Evolutionary conservation across 1,140 invertebrate species (phyloP), one percentile per base, ranked within the genome.

Genomic region (Brachionus manjavacas): DNA sequence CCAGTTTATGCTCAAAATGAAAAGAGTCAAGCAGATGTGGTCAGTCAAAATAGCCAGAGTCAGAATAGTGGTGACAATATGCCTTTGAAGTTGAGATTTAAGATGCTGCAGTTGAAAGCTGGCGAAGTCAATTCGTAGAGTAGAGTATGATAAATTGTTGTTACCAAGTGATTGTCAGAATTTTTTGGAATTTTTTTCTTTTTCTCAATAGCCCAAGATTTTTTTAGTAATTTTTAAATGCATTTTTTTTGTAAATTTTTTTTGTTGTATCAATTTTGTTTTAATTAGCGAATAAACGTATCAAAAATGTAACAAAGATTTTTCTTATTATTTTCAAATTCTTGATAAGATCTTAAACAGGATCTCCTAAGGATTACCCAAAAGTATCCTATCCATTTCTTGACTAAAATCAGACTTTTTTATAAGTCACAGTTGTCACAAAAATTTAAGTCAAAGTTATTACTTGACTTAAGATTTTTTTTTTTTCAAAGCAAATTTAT

Each of bases 41-140:
- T 20, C n/a, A 20, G 16, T 9, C 72, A 76, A 49, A 49, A 25
- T 76, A 76, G 11, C 12, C 43, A 46, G 25, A 35, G 72, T 76
- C 52, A 60, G 23, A 81, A 81, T 81, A 81, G 25, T 55, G 79
- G 79, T 60, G 79, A 81, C 23, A 81, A 81, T 81, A 81, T 81
- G 79, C 79, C 79, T 14, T 43, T 81, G 9, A 81, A 81, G 16
- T 68, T 81, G 16, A 60, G 79, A 60, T 81, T 81, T 20, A 81
- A 81, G 31, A 81, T 81, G 79, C 25, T 81, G 23, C 79, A 81
- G 35, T 68, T 81, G 35, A 81, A 81, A 81, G 23, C 79, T 64
- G 79, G 79, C 7, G 79, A 81, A 46, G 79, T 81, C n/a, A 81
- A 81, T 64, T 81, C 68, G 14, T 39, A 72, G n/a, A 72, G 4